Base-by-base conservation (phyloP, 2,113 vertebrate genomes). In the Perca fluviatilis region DNA sequence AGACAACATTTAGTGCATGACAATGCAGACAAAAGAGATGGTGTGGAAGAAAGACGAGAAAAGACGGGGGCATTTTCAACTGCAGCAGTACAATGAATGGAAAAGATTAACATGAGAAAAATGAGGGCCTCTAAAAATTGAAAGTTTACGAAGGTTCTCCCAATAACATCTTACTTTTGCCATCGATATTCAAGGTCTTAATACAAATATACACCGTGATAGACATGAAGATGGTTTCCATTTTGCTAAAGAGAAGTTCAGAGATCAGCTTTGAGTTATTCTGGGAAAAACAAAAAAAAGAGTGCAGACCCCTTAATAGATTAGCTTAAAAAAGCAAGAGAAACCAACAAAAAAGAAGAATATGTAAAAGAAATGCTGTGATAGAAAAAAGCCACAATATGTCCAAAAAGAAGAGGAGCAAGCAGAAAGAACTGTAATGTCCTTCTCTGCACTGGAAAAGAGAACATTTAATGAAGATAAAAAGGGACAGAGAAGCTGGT, bases 1-100 rank as follows among this genome's bases (percentile, higher is more conserved):
- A 88, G 79, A 88, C 65, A 74, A 79, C n/a, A 70, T 83, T 91
- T 88, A 89, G 77, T 86, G 81, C 58, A 78, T 61, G 82, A 88
- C 67, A 90, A 86, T 85, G 79, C 47, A 76, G 75, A 88, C 68
- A 80, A 68, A 84, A 70, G 76, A 88, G 66, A 27, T 46, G 57
- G 69, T n/a, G 65, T 27, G 27, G 27, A 2, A n/a, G n/a, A n/a
- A n/a, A n/a, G n/a, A n/a, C n/a, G 65, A 54, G 66, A 86, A 43
- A 43, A 61, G 72, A 64, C 1, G 49, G 65, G 54, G 66, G 57
- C 19, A 56, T 27, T 57, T 5, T 56, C 43, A 79, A 67, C 3
- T 70, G n/a, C 51, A 68, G 73, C 13, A 36, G 49, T 14, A 36
- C 53, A 25, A 72, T 2, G 43, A 53, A 60, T 9, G 1, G 12